Percentiles rank a stretch among this genome's conserved stretches.
phyloP scores from a whole-genome alignment of 2,888 invertebrate genomes.

The Stramonita haemastoma region DNA sequence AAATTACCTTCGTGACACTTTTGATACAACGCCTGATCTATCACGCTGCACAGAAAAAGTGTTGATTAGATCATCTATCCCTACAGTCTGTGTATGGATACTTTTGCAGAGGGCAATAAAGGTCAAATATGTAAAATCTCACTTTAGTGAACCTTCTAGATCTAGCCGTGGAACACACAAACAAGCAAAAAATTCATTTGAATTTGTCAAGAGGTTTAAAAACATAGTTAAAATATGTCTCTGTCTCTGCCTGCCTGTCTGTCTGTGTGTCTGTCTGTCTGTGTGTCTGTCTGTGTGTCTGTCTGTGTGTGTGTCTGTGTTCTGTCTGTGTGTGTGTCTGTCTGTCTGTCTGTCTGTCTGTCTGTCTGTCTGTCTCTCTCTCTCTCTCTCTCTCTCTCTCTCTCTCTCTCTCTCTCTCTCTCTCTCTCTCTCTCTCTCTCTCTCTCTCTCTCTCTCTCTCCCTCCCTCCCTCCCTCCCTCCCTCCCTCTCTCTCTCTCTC shows the following conservation, averaged over 20 bases:
- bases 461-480: background rate
- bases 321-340: background rate
- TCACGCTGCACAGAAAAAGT: no score
- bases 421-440: background rate
- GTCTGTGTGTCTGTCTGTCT: conserved; percentile 28
- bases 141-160: no score
- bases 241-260: no score
- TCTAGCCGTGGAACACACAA: no score
- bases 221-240: background rate
- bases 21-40: no score
- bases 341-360: background rate
- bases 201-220: background rate
- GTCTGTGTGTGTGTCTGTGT: background rate
- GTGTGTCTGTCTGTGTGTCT: conserved; percentile 21
- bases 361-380: no score
- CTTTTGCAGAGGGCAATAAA: no score
- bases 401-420: conserved; percentile 2
- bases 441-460: background rate
- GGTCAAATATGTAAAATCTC: no score
- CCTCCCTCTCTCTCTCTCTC: conserved; percentile 25
- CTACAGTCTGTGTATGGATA: no score
- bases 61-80: no score
- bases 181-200: no score
- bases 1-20: no score
- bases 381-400: conserved; percentile 17